Base-by-base conservation (phyloP, 92 coral and sea anemone species). In the Nematostella vectensis region DNA sequence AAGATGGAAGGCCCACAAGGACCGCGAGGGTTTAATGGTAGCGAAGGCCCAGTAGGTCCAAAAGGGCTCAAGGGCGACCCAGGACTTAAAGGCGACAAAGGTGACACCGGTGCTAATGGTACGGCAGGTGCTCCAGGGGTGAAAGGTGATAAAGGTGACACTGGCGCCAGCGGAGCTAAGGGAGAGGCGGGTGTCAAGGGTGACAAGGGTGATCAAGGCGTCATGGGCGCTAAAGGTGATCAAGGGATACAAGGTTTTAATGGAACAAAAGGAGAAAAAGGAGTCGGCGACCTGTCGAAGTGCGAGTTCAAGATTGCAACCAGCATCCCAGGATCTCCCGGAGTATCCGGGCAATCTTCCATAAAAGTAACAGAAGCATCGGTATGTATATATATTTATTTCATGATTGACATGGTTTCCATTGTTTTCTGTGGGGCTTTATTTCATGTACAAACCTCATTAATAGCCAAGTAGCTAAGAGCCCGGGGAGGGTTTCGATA, bases 191-290 rank as follows among this genome's bases (percentile, higher is more conserved):
- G 53, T 16, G 53, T 9, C 17, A 47, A n/a, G 25, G 53, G 53
- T 6, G 17, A 16, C 53, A 47, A 47, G 53, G 53, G 53, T 21
- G 53, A 47, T 21, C 8, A 47, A 21, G 53, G 53, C 25, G 53
- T 9, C 6, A 47, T 19, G 18, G 53, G 53, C 8, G 9, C 53
- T n/a, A 3, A 8, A 21, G 62, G 62, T 17, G 22, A 44, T 4
- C 24, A 10, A 16, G 66, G 66, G 1, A 11, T 21, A 21, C 66
- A 59, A 45, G 66, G 66, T 6, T 6, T 15, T 6, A 6, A 33
- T 6, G 91, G 91, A 6, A 55, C 62, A 8, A 69, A 64, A 15
- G 94, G 94, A 11, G 51, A 59, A n/a, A 71, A 63, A 15, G 94
- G 94, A 9, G 54, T 85, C 6, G 86, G 82, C 17, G 78, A 83